Evolutionary conservation across 2,113 vertebrate species (phyloP).

Genomic region (Onychostoma macrolepis): DNA sequence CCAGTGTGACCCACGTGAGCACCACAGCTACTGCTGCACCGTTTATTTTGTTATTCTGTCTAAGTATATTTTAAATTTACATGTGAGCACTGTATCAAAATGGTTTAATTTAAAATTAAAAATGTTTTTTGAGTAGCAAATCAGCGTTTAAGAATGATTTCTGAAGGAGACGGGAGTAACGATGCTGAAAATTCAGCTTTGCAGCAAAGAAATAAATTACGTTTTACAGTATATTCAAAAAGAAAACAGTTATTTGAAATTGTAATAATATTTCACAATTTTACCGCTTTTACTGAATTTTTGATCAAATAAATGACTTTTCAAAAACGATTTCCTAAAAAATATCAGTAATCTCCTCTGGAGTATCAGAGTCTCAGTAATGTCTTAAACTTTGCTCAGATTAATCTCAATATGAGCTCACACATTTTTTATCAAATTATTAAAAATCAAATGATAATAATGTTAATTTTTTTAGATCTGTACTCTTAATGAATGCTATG

Average conservation of each 20-base stretch:
- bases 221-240: background rate
- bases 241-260: background rate
- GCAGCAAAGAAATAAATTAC: background rate
- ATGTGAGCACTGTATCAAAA: background rate
- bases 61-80: background rate
- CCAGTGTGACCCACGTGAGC: background rate
- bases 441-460: background rate
- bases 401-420: background rate
- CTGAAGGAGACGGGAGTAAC: background rate
- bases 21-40: background rate
- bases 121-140: background rate
- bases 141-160: background rate
- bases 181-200: background rate
- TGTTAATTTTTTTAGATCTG: background rate
- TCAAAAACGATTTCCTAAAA: background rate
- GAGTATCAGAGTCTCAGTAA: background rate
- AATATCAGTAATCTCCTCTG: too few relatives aligned
- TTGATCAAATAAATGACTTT: background rate
- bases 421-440: background rate
- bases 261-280: background rate
- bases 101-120: background rate
- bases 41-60: background rate
- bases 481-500: background rate
- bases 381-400: background rate
- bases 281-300: background rate